Conservation (phyloP, 1,140 invertebrate species). For the Trichonephila clavipes region DNA sequence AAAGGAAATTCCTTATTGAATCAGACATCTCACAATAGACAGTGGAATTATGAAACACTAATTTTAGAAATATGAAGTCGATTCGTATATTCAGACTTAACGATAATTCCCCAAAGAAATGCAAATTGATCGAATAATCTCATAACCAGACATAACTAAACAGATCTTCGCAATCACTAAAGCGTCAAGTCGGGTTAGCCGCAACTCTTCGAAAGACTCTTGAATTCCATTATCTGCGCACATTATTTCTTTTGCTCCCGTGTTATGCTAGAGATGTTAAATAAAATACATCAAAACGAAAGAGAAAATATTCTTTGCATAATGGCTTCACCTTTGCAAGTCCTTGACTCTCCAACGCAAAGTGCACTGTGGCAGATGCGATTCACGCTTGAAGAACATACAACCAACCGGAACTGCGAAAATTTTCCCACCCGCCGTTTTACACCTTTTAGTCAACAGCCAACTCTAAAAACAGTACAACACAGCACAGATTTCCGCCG, state of each 20-base stretch:
- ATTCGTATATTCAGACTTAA: background rate
- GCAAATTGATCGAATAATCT: conserved; percentile 20
- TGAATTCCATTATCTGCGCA: conserved; percentile 19
- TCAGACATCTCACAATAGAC: background rate
- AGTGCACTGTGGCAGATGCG: background rate
- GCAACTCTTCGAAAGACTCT: conserved; percentile 2
- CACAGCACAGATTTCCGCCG: background rate
- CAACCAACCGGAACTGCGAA: conserved; percentile 36
- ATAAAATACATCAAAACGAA: conserved; percentile 35
- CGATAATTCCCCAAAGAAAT: background rate
- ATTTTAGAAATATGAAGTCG: conserved; percentile 6
- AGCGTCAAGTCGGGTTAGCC: conserved; percentile 27
- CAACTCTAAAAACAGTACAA: background rate
- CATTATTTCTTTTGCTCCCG: conserved; percentile 34
- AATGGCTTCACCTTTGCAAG: conserved; percentile 25
- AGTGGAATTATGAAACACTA: conserved; percentile 1
- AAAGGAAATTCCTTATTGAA: background rate
- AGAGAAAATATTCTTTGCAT: conserved; percentile 15
- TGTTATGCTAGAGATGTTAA: conserved; percentile 37
- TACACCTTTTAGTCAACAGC: conserved; percentile 28
- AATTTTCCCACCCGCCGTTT: conserved; percentile 26
- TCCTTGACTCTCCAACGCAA: conserved; percentile 7
- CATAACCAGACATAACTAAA: background rate
- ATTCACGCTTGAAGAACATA: conserved; percentile 15
- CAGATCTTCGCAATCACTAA: conserved; percentile 6